phyloP scores from a whole-genome alignment of 92 coral and sea anemone species.

The Phenganax stokvisi region DNA sequence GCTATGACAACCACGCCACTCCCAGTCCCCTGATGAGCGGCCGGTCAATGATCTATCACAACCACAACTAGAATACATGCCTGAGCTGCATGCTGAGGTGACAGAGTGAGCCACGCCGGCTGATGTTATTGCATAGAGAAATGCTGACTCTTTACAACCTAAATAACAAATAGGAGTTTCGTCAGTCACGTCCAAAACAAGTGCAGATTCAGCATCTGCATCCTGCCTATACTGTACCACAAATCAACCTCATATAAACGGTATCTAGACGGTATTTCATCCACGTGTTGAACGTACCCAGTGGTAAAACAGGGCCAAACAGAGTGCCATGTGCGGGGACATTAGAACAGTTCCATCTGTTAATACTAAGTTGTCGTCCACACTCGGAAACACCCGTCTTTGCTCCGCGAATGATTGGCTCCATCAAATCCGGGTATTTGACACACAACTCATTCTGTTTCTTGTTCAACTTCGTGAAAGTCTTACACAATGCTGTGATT shows the following conservation, averaged over 20 bases:
- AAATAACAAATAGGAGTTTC: neutral
- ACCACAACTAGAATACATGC: slow-evolving; percentile 74
- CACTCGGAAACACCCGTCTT: slow-evolving; percentile 76
- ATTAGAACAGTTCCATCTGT: slow-evolving; percentile 95
- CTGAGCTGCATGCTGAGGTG: slow-evolving; percentile 76
- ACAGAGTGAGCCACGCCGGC: slow-evolving; percentile 94
- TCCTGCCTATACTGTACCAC: neutral
- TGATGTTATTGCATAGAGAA: slow-evolving; percentile 86
- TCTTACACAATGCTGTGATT: slow-evolving; percentile 62
- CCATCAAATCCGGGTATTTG: slow-evolving; percentile 83
- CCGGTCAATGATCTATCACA: slow-evolving; percentile 76
- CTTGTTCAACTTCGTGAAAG: slow-evolving; percentile 68
- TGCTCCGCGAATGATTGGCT: slow-evolving; percentile 80
- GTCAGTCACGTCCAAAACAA: too few relatives aligned
- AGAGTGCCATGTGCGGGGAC: slow-evolving; percentile 79
- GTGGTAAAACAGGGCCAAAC: slow-evolving; percentile 70
- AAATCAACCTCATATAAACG: neutral
- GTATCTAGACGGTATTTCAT: neutral
- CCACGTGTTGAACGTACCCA: slow-evolving; percentile 53
- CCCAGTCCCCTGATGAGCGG: slow-evolving; percentile 69
- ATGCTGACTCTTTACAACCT: slow-evolving; percentile 91
- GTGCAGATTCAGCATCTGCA: too few relatives aligned
- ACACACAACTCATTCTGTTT: slow-evolving; percentile 77
- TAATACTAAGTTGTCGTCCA: slow-evolving; percentile 68
- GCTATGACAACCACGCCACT: slow-evolving; percentile 94